Conservation (phyloP, 2,888 invertebrate species). For the Andrena praecox region DNA sequence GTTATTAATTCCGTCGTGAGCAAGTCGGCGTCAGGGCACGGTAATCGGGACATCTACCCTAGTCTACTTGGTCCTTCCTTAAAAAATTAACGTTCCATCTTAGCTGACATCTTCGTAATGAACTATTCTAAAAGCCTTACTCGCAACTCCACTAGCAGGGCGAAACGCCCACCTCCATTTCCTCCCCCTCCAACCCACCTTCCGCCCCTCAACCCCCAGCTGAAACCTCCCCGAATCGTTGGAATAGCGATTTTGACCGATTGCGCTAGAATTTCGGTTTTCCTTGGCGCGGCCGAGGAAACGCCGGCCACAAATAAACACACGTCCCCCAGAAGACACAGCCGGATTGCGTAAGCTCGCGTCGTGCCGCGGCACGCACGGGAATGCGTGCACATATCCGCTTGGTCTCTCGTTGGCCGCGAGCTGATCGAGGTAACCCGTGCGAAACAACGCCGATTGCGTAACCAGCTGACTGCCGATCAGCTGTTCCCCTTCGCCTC, state of each 20-base stretch:
- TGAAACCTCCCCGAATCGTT: not conserved
- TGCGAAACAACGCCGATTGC: constrained; percentile 49
- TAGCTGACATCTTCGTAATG: no score
- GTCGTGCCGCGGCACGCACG: constrained; percentile 66
- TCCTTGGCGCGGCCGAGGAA: constrained; percentile 42
- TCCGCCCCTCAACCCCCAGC: not conserved
- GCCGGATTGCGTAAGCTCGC: constrained; percentile 56
- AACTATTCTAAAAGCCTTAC: no score
- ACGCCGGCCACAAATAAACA: constrained; percentile 72
- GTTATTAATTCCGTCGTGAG: no score
- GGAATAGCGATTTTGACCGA: not conserved
- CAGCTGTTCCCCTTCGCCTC: constrained; percentile 55
- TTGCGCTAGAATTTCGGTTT: constrained; percentile 22
- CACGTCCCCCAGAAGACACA: constrained; percentile 47
- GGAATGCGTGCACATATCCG: constrained; percentile 71
- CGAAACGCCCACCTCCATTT: not conserved
- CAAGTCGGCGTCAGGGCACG: no score
- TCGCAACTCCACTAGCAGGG: no score
- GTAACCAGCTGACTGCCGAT: constrained; percentile 46
- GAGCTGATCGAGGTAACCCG: constrained; percentile 18
- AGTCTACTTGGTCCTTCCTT: no score
- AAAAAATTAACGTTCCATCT: no score
- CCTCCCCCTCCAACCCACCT: not conserved
- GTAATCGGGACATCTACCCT: no score
- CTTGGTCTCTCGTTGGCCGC: constrained; percentile 46